phyloP scores from a whole-genome alignment of 2,888 invertebrate genomes.

The Eristalinus sepulchralis region DNA sequence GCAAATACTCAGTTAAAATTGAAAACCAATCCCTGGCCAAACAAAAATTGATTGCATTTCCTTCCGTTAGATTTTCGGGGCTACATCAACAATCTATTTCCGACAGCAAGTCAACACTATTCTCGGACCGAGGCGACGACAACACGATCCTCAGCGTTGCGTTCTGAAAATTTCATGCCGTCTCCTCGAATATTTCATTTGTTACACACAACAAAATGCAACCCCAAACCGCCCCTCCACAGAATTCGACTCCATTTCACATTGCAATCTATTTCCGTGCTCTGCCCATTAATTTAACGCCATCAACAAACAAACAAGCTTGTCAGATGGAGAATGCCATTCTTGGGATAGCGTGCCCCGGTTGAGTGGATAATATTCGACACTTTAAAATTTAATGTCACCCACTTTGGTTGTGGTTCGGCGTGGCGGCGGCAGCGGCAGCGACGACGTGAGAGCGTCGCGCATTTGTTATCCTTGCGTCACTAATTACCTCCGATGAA shows the following conservation, averaged over 20 bases:
- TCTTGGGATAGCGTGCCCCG: constrained; percentile 15
- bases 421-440: not conserved
- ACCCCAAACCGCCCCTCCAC: not conserved
- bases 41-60: not conserved
- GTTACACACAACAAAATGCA: not conserved
- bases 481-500: constrained; percentile 69
- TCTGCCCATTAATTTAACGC: not conserved
- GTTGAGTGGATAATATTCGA: constrained; percentile 16
- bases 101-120: not conserved
- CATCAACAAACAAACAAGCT: constrained; percentile 16
- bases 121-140: not conserved
- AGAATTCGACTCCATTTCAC: constrained; percentile 2
- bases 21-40: not conserved
- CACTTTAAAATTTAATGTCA: constrained; percentile 62
- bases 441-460: too few relatives aligned
- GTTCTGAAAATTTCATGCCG: not conserved
- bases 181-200: too few relatives aligned
- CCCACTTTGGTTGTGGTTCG: constrained; percentile 43
- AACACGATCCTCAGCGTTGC: not conserved
- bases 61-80: not conserved
- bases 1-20: not conserved
- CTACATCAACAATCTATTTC: not conserved
- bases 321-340: constrained; percentile 30
- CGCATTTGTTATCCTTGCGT: constrained; percentile 62
- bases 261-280: not conserved